phyloP scores from a whole-genome alignment of 2,888 invertebrate species.

The Philhelius pedissequus region DNA sequence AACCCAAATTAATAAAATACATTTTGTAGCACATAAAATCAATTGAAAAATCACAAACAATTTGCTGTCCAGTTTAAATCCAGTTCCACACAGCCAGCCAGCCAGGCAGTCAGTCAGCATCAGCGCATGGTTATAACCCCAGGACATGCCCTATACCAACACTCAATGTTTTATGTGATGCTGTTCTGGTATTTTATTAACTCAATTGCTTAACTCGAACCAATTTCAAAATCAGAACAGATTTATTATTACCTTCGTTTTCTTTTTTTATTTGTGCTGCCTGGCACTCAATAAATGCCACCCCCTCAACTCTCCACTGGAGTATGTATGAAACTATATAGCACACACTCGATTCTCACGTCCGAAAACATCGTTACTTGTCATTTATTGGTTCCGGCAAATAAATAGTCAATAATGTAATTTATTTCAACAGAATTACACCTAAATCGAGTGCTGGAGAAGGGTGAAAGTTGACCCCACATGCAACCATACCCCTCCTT shows the following conservation, averaged over 20 bases:
- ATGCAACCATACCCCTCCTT: background rate
- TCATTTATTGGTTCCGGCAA: constrained; percentile 44
- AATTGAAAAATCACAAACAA: constrained; percentile 52
- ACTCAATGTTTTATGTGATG: constrained; percentile 7
- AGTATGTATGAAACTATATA: background rate
- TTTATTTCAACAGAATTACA: constrained; percentile 62
- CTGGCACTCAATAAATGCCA: background rate
- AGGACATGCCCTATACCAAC: background rate
- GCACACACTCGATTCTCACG: background rate
- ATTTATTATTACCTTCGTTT: constrained; percentile 2
- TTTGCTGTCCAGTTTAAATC: constrained; percentile 22
- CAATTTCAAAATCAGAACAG: background rate
- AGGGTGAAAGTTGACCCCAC: background rate
- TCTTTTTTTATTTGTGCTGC: constrained; percentile 4
- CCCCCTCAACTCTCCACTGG: too few species aligned
- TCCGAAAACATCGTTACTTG: constrained; percentile 42
- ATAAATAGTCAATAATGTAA: constrained; percentile 62
- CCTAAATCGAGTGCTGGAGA: constrained; percentile 22
- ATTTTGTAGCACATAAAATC: constrained; percentile 39
- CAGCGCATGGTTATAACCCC: background rate
- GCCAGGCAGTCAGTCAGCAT: background rate
- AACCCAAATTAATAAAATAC: constrained; percentile 42
- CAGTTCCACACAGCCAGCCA: background rate
- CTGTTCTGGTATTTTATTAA: constrained; percentile 42
- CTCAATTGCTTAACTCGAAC: constrained; percentile 48